Conservation (phyloP, 2,113 vertebrate species). For the Hippocampus guttulatus region DNA sequence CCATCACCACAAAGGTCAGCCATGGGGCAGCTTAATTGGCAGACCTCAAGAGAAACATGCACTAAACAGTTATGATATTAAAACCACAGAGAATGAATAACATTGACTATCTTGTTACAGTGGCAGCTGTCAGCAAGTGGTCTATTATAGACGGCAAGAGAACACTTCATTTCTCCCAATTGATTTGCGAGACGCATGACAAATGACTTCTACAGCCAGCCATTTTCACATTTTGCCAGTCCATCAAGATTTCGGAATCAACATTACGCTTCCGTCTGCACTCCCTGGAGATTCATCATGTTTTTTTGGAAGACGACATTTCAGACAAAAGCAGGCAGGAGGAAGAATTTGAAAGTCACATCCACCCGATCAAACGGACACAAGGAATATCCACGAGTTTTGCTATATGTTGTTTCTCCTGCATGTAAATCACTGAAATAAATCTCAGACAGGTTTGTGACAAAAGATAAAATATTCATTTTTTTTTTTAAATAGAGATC, state of each 20-base stretch:
- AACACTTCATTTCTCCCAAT: background rate
- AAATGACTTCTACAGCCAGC: background rate
- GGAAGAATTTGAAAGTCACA: background rate
- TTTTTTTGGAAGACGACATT: background rate
- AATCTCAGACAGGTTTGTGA: too few relatives aligned
- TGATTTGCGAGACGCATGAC: background rate
- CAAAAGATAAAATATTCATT: too few relatives aligned
- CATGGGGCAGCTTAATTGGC: conserved; percentile 25
- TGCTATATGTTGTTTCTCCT: too few relatives aligned
- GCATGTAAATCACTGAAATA: too few relatives aligned
- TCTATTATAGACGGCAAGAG: background rate
- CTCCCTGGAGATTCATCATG: background rate
- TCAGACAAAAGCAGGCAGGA: background rate
- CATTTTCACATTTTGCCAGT: background rate
- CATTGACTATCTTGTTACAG: background rate
- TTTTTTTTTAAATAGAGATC: too few relatives aligned
- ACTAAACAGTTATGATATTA: background rate
- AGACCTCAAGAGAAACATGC: conserved; percentile 3
- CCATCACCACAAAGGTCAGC: conserved; percentile 51
- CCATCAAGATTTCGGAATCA: background rate
- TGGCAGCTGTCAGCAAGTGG: conserved; percentile 8
- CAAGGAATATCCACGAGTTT: background rate
- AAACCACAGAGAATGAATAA: conserved; percentile 2
- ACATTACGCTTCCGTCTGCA: background rate
- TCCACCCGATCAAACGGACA: background rate